phyloP scores from a whole-genome alignment of 2,888 invertebrate species.

The Schizaphis graminum region DNA sequence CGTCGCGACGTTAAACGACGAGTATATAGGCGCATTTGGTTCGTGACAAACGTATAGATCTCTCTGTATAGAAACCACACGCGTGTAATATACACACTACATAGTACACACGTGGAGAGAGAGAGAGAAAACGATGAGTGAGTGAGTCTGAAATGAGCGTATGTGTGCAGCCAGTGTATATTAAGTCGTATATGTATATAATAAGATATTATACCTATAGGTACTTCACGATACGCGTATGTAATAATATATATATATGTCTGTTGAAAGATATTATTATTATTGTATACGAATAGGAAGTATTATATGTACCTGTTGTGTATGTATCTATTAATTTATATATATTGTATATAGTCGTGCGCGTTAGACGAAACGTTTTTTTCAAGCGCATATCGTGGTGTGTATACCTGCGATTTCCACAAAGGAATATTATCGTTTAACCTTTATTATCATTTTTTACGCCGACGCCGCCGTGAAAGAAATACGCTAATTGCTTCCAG shows the following conservation, averaged over 20 bases:
- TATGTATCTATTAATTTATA: background rate
- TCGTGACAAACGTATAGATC: constrained; percentile 37
- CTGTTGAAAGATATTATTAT: background rate
- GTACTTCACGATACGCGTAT: background rate
- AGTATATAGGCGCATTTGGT: background rate
- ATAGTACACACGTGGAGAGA: background rate
- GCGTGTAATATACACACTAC: background rate
- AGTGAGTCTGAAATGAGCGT: background rate
- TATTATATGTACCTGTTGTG: background rate
- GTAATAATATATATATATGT: background rate
- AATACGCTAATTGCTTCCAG: constrained; percentile 14
- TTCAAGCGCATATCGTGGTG: background rate
- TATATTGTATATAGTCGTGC: background rate
- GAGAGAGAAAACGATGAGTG: background rate
- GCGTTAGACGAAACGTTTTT: background rate
- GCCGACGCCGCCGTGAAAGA: background rate
- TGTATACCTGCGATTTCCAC: background rate
- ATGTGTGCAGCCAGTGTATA: background rate
- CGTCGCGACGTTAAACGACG: background rate
- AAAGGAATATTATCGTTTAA: constrained; percentile 27
- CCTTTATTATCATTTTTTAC: constrained; percentile 22
- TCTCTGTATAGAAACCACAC: background rate
- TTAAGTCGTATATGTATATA: background rate
- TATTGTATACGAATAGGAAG: background rate
- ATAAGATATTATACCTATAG: background rate